Conservation (phyloP, 2,113 vertebrate genomes). For the Hemicordylus capensis region DNA sequence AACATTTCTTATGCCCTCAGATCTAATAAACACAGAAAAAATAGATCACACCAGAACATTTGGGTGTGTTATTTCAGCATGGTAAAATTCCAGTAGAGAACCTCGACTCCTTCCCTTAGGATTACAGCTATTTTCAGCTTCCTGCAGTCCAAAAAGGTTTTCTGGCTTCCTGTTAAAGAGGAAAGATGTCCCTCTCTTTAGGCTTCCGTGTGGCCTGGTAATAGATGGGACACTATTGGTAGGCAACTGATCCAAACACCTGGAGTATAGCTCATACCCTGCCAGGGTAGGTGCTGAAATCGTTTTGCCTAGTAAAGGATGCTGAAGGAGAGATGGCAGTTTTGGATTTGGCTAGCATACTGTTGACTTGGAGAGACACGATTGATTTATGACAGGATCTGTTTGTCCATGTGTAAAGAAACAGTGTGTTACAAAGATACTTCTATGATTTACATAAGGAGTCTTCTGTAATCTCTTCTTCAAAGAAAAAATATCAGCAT, state of each 20-base stretch:
- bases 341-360: no score
- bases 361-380: no score
- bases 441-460: no score
- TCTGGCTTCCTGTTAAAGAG: neutral
- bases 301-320: no score
- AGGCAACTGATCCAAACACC: neutral
- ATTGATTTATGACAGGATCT: no score
- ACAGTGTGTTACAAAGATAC: no score
- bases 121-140: neutral
- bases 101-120: neutral
- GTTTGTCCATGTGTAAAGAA: no score
- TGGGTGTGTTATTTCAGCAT: no score
- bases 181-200: neutral
- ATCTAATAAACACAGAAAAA: neutral
- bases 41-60: neutral
- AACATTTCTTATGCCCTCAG: neutral
- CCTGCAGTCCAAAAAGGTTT: neutral
- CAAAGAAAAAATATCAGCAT: no score
- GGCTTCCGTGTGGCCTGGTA: neutral
- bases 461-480: no score
- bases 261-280: neutral
- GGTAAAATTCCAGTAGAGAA: neutral
- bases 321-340: no score
- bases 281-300: neutral
- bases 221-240: no score